phyloP scores from a whole-genome alignment of 2,113 vertebrate genomes.

The Eupsittula cactorum region DNA sequence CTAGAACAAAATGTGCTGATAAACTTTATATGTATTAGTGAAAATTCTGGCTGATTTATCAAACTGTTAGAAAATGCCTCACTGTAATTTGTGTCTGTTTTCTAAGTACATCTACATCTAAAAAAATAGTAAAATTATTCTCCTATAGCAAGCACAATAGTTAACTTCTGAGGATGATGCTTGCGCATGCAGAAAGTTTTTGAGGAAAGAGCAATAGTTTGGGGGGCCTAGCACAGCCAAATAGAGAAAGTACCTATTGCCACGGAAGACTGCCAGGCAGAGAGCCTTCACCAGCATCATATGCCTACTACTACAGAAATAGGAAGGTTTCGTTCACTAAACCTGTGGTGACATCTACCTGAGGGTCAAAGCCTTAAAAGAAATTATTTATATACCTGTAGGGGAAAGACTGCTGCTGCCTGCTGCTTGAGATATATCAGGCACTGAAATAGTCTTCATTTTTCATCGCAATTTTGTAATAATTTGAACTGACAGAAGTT shows the following conservation, averaged over 20 bases:
- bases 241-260: not conserved
- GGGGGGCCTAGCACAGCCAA: accelerated
- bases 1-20: not conserved
- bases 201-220: not conserved
- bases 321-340: not conserved
- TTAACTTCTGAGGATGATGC: not conserved
- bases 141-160: not conserved
- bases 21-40: not conserved
- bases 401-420: not conserved
- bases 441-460: not conserved
- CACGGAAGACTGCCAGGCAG: not conserved
- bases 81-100: not conserved
- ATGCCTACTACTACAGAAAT: not conserved
- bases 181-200: not conserved
- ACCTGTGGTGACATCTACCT: not conserved
- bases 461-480: not conserved
- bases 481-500: not conserved
- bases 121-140: not conserved
- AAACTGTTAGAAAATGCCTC: not conserved
- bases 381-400: not conserved
- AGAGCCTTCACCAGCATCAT: not conserved
- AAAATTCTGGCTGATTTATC: not conserved
- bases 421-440: not conserved
- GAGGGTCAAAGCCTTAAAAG: not conserved
- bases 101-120: not conserved